Conservation (phyloP, 2,797 vertebrate genomes). For the Hyperoplus immaculatus region DNA sequence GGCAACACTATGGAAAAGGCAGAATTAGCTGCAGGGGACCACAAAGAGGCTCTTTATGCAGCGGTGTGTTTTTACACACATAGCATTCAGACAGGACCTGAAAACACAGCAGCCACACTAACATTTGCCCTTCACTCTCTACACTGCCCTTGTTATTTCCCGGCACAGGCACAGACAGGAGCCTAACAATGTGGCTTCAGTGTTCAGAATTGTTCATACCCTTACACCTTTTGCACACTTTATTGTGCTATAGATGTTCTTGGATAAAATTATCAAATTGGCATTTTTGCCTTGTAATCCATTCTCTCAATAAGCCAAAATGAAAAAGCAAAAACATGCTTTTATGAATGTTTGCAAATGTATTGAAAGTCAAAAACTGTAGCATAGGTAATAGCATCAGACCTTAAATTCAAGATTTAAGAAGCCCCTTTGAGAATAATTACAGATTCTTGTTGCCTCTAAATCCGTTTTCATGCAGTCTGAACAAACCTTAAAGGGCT, state of each 20-base stretch:
- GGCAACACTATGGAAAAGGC: slow-evolving; percentile 68
- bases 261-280: too few relatives aligned
- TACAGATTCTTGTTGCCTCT: background rate
- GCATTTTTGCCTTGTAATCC: too few relatives aligned
- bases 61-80: slow-evolving; percentile 42
- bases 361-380: too few relatives aligned
- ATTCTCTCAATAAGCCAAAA: too few relatives aligned
- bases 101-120: slow-evolving; percentile 65
- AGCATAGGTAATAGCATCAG: too few relatives aligned
- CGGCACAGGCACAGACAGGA: slow-evolving; percentile 58
- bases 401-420: too few relatives aligned
- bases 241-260: too few relatives aligned
- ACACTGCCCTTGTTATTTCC: slow-evolving; percentile 59
- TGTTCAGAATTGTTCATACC: too few relatives aligned
- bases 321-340: too few relatives aligned
- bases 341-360: too few relatives aligned
- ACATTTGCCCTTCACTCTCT: slow-evolving; percentile 72
- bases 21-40: slow-evolving; percentile 42
- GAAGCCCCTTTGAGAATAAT: too few relatives aligned
- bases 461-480: background rate
- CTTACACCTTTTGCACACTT: too few relatives aligned
- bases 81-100: slow-evolving; percentile 56
- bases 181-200: slow-evolving; percentile 2
- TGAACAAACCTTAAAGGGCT: background rate
- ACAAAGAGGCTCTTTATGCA: slow-evolving; percentile 77